phyloP scores from a whole-genome alignment of 2,113 vertebrate genomes.

The Caloenas nicobarica region DNA sequence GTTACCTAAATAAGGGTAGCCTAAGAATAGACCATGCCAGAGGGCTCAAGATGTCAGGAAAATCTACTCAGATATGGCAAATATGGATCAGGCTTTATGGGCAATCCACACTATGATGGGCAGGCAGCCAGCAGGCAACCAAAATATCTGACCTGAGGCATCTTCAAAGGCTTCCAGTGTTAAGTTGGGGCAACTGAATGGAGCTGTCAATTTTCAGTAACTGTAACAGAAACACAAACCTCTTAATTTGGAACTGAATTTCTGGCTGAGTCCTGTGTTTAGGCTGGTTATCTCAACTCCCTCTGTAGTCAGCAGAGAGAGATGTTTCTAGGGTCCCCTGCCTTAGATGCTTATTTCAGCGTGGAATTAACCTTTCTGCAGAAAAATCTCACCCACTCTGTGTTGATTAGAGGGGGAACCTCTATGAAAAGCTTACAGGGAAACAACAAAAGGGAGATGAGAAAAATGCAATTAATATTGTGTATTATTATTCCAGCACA shows the following conservation, averaged over 20 bases:
- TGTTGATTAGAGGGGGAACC: not conserved
- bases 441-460: not conserved
- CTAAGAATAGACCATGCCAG: not conserved
- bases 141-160: not conserved
- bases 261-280: not conserved
- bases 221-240: not conserved
- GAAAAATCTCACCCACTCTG: not conserved
- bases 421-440: not conserved
- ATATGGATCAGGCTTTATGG: not conserved
- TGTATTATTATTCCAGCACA: not conserved
- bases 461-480: not conserved
- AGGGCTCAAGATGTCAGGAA: not conserved
- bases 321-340: not conserved
- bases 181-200: not conserved
- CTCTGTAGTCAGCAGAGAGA: not conserved
- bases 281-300: not conserved
- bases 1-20: not conserved
- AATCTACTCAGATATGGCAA: not conserved
- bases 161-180: not conserved
- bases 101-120: rapidly evolving
- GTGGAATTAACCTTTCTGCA: not conserved
- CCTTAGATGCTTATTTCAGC: not conserved
- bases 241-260: not conserved
- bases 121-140: not conserved
- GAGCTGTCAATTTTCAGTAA: not conserved